Base-by-base conservation (phyloP, 2,797 vertebrate genomes). In the Uromys caudimaculatus region DNA sequence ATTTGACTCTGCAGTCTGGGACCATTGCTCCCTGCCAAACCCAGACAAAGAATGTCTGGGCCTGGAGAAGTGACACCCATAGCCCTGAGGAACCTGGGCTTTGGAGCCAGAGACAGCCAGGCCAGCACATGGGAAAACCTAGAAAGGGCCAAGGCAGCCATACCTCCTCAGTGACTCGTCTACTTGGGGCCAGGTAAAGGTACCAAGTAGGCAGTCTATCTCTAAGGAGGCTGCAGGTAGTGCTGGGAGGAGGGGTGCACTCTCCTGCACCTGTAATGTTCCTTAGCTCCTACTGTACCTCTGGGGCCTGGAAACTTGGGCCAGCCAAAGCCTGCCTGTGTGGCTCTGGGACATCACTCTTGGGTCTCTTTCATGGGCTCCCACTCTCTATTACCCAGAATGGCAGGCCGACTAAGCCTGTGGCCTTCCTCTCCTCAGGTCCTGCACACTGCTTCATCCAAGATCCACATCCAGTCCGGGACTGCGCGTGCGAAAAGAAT, bases 291-390 rank as follows among this genome's bases (percentile, higher is more conserved):
- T 79, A 32, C 50, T 73, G 50, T 21, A 2, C 71, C 6, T 76
- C 47, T 52, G 41, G 69, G 41, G 27, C 29, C 50, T 84, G 52
- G 84, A 41, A 71, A 24, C 24, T 52, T 38, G 44, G 35, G 38
- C 21, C 47, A 3, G 54, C 64, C 4, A 3, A 81, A 84, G 75
- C 62, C 62, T 73, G 71, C 24, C 73, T 75, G 64, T 17, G 1
- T 1, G 21, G 95, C 73, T 94, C 98, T 93, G 97, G 98, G 98
- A 98, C 98, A 98, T 98, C 98, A 97, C 56, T 98, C 98, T 98
- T 98, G 98, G 99, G 99, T 99, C 98, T 98, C 98, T 99, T 99
- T 99, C 98, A 98, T 98, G 98, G 98, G 98, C 98, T 98, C 98
- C 96, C 98, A 97, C 98, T 99, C 98, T 98, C 96, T 98, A 98